Percentiles rank a stretch among this genome's conserved stretches.
phyloP scores from a whole-genome alignment of 2,797 vertebrate genomes.

The Harpagifer antarcticus region DNA sequence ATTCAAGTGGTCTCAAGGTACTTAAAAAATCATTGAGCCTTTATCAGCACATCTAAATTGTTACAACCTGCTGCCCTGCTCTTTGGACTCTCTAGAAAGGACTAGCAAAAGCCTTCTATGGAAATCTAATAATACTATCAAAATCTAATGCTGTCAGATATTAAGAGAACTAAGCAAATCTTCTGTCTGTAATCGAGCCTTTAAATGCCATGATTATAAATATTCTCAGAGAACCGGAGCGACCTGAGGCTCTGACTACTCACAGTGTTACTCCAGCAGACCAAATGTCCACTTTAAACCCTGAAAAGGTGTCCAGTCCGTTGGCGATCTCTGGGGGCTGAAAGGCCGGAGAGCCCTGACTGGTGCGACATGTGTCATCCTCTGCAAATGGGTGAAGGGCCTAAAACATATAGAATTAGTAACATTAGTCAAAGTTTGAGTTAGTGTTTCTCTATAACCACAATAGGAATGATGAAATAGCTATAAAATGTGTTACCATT shows the following conservation, averaged over 20 bases:
- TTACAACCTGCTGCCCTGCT: neutral
- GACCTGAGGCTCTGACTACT: conserved; percentile 68
- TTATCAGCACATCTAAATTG: no score
- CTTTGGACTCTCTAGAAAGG: neutral
- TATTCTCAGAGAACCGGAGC: neutral
- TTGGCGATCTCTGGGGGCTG: conserved; percentile 99
- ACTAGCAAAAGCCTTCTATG: conserved; percentile 1
- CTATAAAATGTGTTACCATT: neutral
- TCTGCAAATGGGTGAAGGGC: conserved; percentile 96
- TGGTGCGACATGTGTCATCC: conserved; percentile 97
- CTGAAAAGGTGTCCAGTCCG: conserved; percentile 98
- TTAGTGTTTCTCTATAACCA: neutral
- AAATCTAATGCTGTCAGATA: neutral
- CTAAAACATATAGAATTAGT: conserved; percentile 66
- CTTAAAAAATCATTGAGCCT: no score
- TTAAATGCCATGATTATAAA: neutral
- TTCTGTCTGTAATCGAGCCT: neutral
- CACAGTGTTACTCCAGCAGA: conserved; percentile 98
- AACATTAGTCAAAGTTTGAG: neutral
- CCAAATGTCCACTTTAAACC: conserved; percentile 99
- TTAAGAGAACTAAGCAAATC: neutral
- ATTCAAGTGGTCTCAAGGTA: no score
- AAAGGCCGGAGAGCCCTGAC: conserved; percentile 98
- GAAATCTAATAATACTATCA: neutral
- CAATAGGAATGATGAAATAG: neutral